Conservation (phyloP, 1,140 invertebrate species). For the Linepithema humile region DNA sequence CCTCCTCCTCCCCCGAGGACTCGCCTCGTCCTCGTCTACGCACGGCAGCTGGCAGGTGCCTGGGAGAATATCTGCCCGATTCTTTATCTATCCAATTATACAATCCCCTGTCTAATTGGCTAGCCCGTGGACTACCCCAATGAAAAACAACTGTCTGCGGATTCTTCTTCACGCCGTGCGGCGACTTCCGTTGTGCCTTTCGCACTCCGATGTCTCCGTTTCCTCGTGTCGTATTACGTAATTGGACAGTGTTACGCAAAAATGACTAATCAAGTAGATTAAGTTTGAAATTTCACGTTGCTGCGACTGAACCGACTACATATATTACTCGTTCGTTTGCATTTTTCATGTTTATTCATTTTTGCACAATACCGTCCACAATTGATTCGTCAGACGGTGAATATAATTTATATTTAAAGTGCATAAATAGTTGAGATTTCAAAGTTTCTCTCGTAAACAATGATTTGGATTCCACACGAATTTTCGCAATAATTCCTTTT, state of each 20-base stretch:
- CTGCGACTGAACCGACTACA: too few relatives aligned
- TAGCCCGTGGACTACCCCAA: conserved; percentile 64
- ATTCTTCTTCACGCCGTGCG: conserved; percentile 62
- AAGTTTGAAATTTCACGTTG: background rate
- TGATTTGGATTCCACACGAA: background rate
- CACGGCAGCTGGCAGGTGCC: conserved; percentile 70
- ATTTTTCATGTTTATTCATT: background rate
- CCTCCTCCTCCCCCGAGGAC: background rate
- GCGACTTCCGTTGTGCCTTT: conserved; percentile 32
- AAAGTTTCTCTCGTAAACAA: background rate
- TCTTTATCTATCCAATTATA: conserved; percentile 74
- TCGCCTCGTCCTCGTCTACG: conserved; percentile 25
- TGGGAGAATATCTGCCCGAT: conserved; percentile 67
- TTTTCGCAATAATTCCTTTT: background rate
- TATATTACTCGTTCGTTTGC: background rate
- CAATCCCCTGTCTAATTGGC: conserved; percentile 73
- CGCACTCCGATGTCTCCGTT: background rate
- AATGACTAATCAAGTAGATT: background rate
- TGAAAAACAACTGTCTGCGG: conserved; percentile 58
- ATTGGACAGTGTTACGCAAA: conserved; percentile 23
- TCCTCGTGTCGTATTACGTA: conserved; percentile 12
- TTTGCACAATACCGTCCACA: background rate
- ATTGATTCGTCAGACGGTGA: background rate
- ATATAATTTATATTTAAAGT: too few relatives aligned
- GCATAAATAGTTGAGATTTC: too few relatives aligned